These are phyloP conservation scores for Acanthaster planci DNA, from an alignment of 35 echinoderm and acorn worm species.

Conservation along the genomic window DNA sequence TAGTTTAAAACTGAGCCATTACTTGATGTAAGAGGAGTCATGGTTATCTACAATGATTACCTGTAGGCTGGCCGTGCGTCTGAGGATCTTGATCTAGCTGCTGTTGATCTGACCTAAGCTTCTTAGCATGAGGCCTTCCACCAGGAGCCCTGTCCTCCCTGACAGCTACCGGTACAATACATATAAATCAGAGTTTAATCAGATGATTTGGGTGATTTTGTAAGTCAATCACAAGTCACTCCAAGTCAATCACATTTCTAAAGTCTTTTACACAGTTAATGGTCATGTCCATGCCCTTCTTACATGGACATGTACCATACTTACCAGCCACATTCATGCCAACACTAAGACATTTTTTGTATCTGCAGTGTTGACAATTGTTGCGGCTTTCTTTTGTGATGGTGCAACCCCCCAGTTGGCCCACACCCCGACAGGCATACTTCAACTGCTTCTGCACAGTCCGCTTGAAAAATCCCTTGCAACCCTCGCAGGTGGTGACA, in stretches of 20 bases:
- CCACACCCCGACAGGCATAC: slow-evolving; percentile 48
- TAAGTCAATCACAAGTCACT: too few species aligned
- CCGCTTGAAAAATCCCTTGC: slow-evolving; percentile 89
- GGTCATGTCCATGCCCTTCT: too few species aligned
- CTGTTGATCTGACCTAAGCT: not conserved
- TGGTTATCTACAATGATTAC: not conserved
- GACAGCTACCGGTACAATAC: slow-evolving; percentile 72
- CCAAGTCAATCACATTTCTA: too few species aligned
- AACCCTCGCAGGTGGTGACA: slow-evolving; percentile 75
- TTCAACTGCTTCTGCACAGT: slow-evolving; percentile 86
- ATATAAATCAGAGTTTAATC: not conserved
- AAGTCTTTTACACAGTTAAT: too few species aligned
- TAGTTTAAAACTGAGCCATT: too few species aligned
- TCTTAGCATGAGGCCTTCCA: slow-evolving; percentile 70
- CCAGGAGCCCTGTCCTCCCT: slow-evolving; percentile 81
- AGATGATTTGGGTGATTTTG: too few species aligned
- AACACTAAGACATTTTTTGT: slow-evolving; percentile 74
- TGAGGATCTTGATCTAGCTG: not conserved
- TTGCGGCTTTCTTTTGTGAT: slow-evolving; percentile 72
- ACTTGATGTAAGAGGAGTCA: too few species aligned
- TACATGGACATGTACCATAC: not conserved
- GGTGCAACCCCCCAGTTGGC: slow-evolving; percentile 21
- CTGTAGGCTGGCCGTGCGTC: not conserved
- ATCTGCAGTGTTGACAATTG: slow-evolving; percentile 72
- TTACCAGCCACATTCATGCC: slow-evolving; percentile 89